phyloP scores from a whole-genome alignment of 1,140 invertebrate genomes.

The Idris sp. region DNA sequence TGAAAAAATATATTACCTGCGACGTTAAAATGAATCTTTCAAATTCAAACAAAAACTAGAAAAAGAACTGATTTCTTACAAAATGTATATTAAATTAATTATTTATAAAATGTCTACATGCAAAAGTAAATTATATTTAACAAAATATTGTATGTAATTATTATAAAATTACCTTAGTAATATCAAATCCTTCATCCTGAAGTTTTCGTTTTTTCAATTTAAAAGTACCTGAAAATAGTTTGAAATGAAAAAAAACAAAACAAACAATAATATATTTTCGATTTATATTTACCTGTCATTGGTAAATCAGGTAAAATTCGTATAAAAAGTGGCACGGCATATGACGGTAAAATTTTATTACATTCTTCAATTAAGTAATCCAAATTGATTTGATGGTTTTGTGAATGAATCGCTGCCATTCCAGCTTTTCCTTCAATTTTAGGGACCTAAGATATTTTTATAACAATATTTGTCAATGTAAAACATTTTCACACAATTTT shows the following conservation, averaged over 20 bases:
- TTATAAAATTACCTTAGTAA: constrained; percentile 68
- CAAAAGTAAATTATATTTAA: no score
- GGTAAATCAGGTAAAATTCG: constrained; percentile 87
- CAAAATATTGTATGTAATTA: constrained; percentile 1
- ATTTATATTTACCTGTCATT: constrained; percentile 84
- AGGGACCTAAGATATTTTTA: no score
- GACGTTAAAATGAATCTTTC: no score
- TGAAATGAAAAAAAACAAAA: no score
- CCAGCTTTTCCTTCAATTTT: constrained; percentile 94
- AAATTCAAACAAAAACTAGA: no score
- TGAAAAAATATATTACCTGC: no score
- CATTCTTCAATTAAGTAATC: constrained; percentile 81
- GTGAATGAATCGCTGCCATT: constrained; percentile 95
- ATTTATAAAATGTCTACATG: no score
- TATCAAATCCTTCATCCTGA: constrained; percentile 87
- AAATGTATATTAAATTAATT: no score
- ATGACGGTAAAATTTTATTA: constrained; percentile 85
- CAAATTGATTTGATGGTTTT: constrained; percentile 83
- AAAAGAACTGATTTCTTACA: no score
- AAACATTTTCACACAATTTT: no score
- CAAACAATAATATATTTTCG: no score
- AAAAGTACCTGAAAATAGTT: constrained; percentile 88
- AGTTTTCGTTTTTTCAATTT: constrained; percentile 93
- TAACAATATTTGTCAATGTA: no score
- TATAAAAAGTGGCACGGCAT: constrained; percentile 94